A percentile compares a stretch with the other conserved stretches of the same genome.
These are phyloP conservation scores for Zelostemma sp. DNA, from an alignment of 1,140 invertebrate species.

Conservation along the genomic window DNA sequence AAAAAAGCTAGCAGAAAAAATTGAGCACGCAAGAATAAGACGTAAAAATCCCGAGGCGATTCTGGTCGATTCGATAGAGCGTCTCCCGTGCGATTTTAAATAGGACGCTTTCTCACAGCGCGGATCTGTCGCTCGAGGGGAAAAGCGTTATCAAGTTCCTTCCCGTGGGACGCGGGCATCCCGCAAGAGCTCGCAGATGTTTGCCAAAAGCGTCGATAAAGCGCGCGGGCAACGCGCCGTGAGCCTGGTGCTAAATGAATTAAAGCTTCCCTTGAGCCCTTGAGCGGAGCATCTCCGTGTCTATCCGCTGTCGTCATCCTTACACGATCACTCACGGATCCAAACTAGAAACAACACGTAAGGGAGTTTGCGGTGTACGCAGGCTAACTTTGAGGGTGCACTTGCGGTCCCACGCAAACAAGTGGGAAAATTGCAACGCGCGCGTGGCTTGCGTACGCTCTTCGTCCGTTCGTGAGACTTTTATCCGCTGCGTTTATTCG, in stretches of 20 bases:
- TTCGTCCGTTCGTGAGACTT: constrained; percentile 10
- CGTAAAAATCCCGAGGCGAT: neutral
- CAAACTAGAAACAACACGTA: constrained; percentile 24
- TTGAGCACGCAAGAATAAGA: neutral
- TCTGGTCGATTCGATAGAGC: neutral
- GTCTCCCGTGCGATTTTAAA: constrained; percentile 4
- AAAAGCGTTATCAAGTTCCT: constrained; percentile 27
- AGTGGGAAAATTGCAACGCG: constrained; percentile 21
- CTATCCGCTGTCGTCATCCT: constrained; percentile 11
- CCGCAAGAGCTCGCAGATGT: constrained; percentile 55
- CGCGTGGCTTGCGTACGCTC: constrained; percentile 14
- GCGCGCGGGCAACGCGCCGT: constrained; percentile 26
- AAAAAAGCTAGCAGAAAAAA: neutral
- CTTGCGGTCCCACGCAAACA: constrained; percentile 33
- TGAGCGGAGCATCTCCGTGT: constrained; percentile 8
- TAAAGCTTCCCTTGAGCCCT: constrained; percentile 41
- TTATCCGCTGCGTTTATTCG: constrained; percentile 2
- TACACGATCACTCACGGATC: constrained; percentile 23
- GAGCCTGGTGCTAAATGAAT: constrained; percentile 50
- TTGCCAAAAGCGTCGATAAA: constrained; percentile 46
- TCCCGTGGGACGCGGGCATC: constrained; percentile 38
- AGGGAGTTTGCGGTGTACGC: constrained; percentile 11
- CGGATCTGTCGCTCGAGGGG: constrained; percentile 17
- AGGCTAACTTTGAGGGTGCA: constrained; percentile 18
- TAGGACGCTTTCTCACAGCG: constrained; percentile 10